These are phyloP conservation scores for Phallusia fumigata DNA, from an alignment of 23 tunicate genomes.

Conservation along the genomic window DNA sequence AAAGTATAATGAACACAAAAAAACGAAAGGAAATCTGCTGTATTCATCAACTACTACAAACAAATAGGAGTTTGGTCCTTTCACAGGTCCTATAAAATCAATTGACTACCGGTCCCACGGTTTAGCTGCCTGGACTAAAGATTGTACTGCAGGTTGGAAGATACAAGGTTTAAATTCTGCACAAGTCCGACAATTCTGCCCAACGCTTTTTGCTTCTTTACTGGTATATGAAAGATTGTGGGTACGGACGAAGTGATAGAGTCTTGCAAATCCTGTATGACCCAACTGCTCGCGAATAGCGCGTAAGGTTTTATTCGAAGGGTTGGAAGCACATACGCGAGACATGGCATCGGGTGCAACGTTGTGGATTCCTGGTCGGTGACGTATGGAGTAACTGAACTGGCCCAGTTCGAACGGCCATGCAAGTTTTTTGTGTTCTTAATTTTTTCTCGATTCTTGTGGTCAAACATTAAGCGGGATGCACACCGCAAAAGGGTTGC, in stretches of 20 bases:
- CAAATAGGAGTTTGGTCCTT: slow-evolving; percentile 7
- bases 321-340: background rate
- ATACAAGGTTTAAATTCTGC: slow-evolving; percentile 15
- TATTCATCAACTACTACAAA: slow-evolving; percentile 23
- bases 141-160: too few relatives aligned
- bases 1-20: too few relatives aligned
- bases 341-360: slow-evolving; percentile 22
- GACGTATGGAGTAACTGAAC: too few relatives aligned
- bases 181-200: background rate
- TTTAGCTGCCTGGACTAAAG: too few relatives aligned
- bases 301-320: background rate
- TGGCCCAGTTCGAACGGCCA: too few relatives aligned
- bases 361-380: slow-evolving; percentile 10
- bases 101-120: background rate
- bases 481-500: too few relatives aligned
- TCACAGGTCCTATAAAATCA: slow-evolving; percentile 30
- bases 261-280: slow-evolving; percentile 12
- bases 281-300: background rate
- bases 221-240: background rate
- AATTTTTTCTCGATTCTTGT: background rate
- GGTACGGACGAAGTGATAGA: too few relatives aligned
- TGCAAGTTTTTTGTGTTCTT: too few relatives aligned
- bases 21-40: slow-evolving; percentile 33
- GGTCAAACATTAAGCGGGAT: slow-evolving; percentile 27
- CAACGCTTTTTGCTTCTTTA: background rate